Base-by-base conservation (phyloP, 2,888 invertebrate species). In the Lithophane socia region DNA sequence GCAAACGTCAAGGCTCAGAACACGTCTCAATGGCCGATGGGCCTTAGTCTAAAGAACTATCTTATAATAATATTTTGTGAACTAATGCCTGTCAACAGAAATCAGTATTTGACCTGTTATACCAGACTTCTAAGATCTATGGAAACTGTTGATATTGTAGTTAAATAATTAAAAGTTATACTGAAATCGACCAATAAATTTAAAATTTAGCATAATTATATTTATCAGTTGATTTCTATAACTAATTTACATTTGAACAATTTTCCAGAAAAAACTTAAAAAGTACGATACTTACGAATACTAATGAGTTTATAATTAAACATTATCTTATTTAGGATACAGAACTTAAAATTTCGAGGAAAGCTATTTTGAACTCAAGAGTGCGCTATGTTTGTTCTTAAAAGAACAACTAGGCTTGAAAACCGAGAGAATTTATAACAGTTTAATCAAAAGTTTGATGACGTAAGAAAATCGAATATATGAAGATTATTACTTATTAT, bases 261-360 rank as follows among this genome's bases (percentile, higher is more conserved):
- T 64, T 76, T 79, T 44, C 16, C 44, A 52, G 24, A 75, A 84
- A 56, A 67, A 75, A 70, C 83, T 77, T 83, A 83, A 70, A 29
- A 77, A 60, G 61, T 85, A 80, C 75, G 66, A 80, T 60, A 77
- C 83, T 83, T 85, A 85, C 71, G 12, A 82, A 75, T 58, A 73
- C 86, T 85, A 85, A 81, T 86, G 78, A 85, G 83, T 85, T 82
- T 79, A 74, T 80, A 72, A 73, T 78, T 81, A 85, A 79, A 79
- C 42, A 79, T 84, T 72, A 83, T 68, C 77, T 75, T 85, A 85
- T 71, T 64, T 42, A 71, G 42, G 75, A 81, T 64, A 64, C 60
- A 37, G 63, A 83, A 83, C 70, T 44, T 54, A 68, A 37, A 54
- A 64, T 63, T 73, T 65, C 16, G n/a, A 37, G 24, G 49, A 60